These are phyloP conservation scores for Platysternon megacephalum DNA, from an alignment of 2,113 vertebrate species.

Conservation along the genomic window DNA sequence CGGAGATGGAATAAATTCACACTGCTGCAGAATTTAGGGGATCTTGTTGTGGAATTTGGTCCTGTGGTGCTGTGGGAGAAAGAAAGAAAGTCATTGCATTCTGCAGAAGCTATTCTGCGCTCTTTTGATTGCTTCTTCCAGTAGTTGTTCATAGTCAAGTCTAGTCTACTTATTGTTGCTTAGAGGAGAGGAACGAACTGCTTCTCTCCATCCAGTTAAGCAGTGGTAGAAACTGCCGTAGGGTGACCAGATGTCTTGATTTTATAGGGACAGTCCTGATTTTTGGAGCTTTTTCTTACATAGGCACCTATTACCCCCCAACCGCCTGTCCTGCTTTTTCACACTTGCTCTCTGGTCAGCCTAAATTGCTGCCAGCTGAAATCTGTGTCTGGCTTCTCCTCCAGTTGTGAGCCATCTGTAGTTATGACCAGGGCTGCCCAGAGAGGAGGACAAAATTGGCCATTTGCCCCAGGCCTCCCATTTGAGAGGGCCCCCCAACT, in stretches of 20 bases:
- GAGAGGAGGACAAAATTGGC: no score
- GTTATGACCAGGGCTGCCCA: neutral
- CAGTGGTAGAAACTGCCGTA: neutral
- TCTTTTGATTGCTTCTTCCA: neutral
- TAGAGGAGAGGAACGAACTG: neutral
- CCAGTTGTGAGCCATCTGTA: slow-evolving; percentile 62
- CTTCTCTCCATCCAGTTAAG: slow-evolving; percentile 26
- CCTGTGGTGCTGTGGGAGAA: neutral
- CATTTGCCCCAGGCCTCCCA: no score
- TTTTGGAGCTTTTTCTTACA: no score
- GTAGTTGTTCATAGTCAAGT: neutral
- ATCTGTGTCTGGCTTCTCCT: slow-evolving; percentile 27
- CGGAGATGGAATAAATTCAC: neutral
- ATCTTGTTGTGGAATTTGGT: neutral
- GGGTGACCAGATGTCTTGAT: no score
- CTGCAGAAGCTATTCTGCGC: slow-evolving; percentile 22
- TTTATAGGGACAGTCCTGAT: no score
- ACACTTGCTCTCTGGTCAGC: no score
- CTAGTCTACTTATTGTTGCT: neutral
- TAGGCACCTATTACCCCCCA: no score
- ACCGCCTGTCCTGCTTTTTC: no score
- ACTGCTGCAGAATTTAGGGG: neutral
- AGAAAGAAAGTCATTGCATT: neutral
- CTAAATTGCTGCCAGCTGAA: slow-evolving; percentile 50
- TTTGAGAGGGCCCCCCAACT: no score